phyloP scores from a whole-genome alignment of 2,888 invertebrate species.

The Pediacus dermestoides region DNA sequence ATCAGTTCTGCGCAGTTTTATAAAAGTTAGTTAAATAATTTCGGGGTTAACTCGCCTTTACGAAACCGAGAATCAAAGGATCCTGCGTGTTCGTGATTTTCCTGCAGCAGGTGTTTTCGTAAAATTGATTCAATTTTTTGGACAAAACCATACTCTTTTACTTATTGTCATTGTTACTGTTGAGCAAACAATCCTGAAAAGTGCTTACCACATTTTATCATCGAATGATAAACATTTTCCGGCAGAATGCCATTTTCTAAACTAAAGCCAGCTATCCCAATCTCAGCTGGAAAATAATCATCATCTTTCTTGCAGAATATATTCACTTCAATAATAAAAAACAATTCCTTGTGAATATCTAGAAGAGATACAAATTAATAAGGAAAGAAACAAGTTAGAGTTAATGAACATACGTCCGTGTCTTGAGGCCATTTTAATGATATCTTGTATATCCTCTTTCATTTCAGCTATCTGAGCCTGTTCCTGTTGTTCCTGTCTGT shows the following conservation, averaged over 20 bases:
- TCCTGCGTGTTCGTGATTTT: too few species aligned
- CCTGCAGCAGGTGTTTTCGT: too few species aligned
- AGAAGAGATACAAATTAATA: constrained; percentile 8
- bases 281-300: constrained; percentile 32
- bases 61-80: too few species aligned
- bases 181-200: too few species aligned
- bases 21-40: too few species aligned
- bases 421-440: constrained; percentile 17
- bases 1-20: too few species aligned
- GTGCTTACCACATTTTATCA: constrained; percentile 32
- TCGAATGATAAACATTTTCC: constrained; percentile 31
- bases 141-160: too few species aligned
- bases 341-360: constrained; percentile 27
- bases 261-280: constrained; percentile 30
- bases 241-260: constrained; percentile 32
- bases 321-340: constrained; percentile 36
- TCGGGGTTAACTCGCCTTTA: too few species aligned
- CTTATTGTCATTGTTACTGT: too few species aligned
- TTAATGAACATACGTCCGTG: constrained; percentile 14
- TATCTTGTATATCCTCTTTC: constrained; percentile 24
- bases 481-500: constrained; percentile 20
- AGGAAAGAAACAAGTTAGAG: neutral
- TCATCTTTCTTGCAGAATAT: constrained; percentile 25
- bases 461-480: constrained; percentile 23
- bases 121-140: too few species aligned